Evolutionary conservation across 1,140 invertebrate species (phyloP), one percentile per base, ranked within the genome.

Genomic region (Bombus haemorrhoidalis): DNA sequence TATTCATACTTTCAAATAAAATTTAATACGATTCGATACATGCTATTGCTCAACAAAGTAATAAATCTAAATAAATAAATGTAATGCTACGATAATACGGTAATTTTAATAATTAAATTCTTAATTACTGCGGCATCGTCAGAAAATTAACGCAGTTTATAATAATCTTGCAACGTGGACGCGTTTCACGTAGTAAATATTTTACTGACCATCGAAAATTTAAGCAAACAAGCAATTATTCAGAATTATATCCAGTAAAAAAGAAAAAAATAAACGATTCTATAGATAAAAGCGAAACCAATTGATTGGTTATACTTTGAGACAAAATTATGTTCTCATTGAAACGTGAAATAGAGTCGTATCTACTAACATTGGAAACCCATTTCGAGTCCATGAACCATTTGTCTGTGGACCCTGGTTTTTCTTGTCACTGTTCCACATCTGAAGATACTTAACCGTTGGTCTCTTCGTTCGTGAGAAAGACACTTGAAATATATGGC

Each of bases 381-480:
- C 87, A 89, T 89, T 89, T 89, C 87, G 59, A 81, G 84, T 89
- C 83, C 53, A 86, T 88, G 73, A 76, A 79, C 83, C 84, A 80
- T 89, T 89, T 89, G 83, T 89, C 74, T 53, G 74, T 32, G 22
- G 18, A 59, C 62, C 74, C n/a, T 47, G 28, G n/a, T 86, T 43
- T 64, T 81, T 85, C 77, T 85, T 72, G 75, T 87, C 64, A 62
- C 76, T 57, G 78, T 59, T 47, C 28, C 43, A 66, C 72, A 81
- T 88, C 69, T n/a, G 34, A 66, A 32, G 71, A 72, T 81, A 57
- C 68, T 82, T 79, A 84, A 47, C 53, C 43, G 62, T 34, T 53
- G 73, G 57, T 47, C 18, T 78, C 85, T 43, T 72, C 62, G 74
- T 62, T 53, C 75, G 34, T 78, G 86, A 53, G 53, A 41, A 47